phyloP scores from a whole-genome alignment of 1,140 invertebrate genomes.

The Sycobia sp. region DNA sequence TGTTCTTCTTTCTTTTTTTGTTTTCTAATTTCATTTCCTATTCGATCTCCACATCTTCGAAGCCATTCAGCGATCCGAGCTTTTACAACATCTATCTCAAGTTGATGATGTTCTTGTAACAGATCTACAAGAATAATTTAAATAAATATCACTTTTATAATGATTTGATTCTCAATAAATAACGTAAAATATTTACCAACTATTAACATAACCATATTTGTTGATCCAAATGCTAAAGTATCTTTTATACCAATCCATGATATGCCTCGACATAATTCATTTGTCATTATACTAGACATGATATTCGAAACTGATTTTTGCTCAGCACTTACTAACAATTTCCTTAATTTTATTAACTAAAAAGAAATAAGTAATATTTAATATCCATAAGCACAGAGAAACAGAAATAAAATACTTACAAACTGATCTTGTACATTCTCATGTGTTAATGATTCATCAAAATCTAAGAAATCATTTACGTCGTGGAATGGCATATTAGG shows the following conservation, averaged over 20 bases:
- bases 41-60: constrained; percentile 26
- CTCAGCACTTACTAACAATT: constrained; percentile 4
- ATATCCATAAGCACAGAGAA: too few species aligned
- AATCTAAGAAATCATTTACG: constrained; percentile 28
- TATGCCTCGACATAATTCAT: constrained; percentile 15
- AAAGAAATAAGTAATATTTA: background rate
- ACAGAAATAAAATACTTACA: constrained; percentile 14
- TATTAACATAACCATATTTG: constrained; percentile 15
- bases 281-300: constrained; percentile 19
- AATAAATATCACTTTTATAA: background rate
- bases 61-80: constrained; percentile 18
- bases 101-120: constrained; percentile 10
- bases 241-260: constrained; percentile 28
- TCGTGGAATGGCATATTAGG: constrained; percentile 25
- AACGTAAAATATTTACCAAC: background rate
- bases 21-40: constrained; percentile 16
- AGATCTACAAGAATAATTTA: constrained; percentile 3
- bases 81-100: constrained; percentile 15
- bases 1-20: background rate
- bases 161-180: background rate
- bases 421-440: constrained; percentile 29
- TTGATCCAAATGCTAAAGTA: constrained; percentile 14
- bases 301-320: constrained; percentile 25
- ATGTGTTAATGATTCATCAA: constrained; percentile 23
- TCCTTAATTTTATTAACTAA: constrained; percentile 15